These are phyloP conservation scores for Silurus asotus DNA, from an alignment of 2,113 vertebrate species.

Conservation along the genomic window DNA sequence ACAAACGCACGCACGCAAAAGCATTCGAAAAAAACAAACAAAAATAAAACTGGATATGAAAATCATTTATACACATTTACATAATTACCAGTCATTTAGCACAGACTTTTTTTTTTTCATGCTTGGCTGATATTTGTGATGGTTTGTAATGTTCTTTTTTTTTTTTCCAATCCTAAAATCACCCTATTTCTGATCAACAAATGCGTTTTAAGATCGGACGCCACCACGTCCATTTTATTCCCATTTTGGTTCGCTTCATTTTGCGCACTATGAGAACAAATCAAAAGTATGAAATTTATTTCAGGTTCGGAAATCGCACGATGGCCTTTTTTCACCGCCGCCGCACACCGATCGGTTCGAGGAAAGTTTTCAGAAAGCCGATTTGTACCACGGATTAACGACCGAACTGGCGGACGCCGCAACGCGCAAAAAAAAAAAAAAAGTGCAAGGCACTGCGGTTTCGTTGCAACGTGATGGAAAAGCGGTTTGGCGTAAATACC, in stretches of 20 bases:
- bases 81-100: not conserved
- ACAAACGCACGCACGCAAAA: not conserved
- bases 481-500: conserved; percentile 4
- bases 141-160: not conserved
- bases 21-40: not conserved
- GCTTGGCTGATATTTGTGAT: not conserved
- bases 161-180: not conserved
- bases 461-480: not conserved
- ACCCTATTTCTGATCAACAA: not conserved
- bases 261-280: not conserved
- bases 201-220: not conserved
- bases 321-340: not conserved
- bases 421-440: not conserved
- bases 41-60: not conserved
- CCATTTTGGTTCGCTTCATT: not conserved
- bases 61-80: not conserved
- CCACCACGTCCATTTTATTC: not conserved
- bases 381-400: not conserved
- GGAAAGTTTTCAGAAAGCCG: not conserved
- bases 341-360: no score
- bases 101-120: not conserved
- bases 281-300: not conserved
- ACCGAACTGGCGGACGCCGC: conserved; percentile 16
- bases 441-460: conserved; percentile 20
- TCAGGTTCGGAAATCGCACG: not conserved